A percentile compares a stretch with the other conserved stretches of the same genome.
Evolutionary conservation across 2,113 vertebrate species (phyloP).

Genomic region (Ovibos moschatus): DNA sequence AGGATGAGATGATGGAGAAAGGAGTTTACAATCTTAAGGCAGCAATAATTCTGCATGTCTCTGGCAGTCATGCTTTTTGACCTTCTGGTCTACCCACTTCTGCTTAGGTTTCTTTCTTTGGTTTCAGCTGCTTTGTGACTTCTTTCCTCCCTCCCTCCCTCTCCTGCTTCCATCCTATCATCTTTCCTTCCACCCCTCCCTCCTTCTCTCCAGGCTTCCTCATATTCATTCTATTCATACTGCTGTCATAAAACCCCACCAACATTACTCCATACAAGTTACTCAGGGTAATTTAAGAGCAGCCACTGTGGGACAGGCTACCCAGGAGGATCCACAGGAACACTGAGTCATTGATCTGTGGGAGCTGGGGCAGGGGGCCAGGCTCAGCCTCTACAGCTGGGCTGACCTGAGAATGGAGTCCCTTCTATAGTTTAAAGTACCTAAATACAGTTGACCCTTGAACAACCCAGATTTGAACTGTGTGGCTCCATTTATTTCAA

Average conservation of each 20-base stretch:
- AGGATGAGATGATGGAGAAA: background rate
- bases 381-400: background rate
- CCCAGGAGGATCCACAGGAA: background rate
- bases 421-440: background rate
- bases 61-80: background rate
- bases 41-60: background rate
- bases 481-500: background rate
- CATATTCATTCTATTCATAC: background rate
- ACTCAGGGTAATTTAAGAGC: background rate
- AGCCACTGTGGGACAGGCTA: background rate
- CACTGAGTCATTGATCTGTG: background rate
- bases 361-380: background rate
- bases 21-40: background rate
- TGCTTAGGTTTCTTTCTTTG: background rate
- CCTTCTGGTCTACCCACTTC: background rate
- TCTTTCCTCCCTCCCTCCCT: too few species aligned
- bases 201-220: too few species aligned
- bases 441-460: background rate
- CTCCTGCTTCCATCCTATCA: background rate
- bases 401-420: background rate
- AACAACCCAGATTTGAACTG: background rate
- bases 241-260: background rate
- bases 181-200: rapidly evolving
- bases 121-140: background rate
- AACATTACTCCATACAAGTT: background rate